Percentiles rank a stretch among this genome's conserved stretches.
Evolutionary conservation across 2,113 vertebrate species (phyloP).

Genomic region (Ceratotherium simum): DNA sequence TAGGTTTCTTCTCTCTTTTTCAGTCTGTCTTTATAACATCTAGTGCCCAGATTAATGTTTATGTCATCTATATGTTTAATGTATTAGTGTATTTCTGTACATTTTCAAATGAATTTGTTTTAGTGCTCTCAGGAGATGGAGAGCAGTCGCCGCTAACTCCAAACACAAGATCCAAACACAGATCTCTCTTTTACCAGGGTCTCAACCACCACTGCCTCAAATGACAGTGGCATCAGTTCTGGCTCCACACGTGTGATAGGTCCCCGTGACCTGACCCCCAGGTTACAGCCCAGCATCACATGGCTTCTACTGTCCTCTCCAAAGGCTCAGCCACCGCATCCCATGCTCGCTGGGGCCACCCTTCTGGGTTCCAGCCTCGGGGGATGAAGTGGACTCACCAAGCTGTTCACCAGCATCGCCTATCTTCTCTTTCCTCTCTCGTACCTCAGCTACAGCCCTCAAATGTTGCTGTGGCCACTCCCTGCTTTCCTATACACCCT

Average conservation of each 20-base stretch:
- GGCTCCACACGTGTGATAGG: background rate
- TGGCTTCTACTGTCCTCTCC: background rate
- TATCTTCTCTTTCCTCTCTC: background rate
- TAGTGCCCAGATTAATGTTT: background rate
- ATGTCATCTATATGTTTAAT: background rate
- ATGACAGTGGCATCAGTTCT: background rate
- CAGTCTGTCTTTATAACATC: background rate
- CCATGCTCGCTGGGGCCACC: background rate
- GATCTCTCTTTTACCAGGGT: background rate
- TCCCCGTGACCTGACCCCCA: background rate
- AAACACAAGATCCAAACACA: no score
- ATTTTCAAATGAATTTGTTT: background rate
- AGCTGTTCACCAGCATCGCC: background rate
- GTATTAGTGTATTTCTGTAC: background rate
- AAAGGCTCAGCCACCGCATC: background rate
- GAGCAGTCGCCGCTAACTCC: background rate
- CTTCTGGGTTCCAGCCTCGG: background rate
- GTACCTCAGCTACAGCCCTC: no score
- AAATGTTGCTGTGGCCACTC: background rate
- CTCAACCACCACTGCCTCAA: background rate
- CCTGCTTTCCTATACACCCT: background rate
- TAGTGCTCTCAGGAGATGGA: background rate
- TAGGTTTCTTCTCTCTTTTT: background rate
- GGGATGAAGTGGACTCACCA: background rate
- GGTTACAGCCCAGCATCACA: background rate